Evolutionary conservation across 2,113 vertebrate genomes (phyloP).

Genomic region (Ammodytes dubius): DNA sequence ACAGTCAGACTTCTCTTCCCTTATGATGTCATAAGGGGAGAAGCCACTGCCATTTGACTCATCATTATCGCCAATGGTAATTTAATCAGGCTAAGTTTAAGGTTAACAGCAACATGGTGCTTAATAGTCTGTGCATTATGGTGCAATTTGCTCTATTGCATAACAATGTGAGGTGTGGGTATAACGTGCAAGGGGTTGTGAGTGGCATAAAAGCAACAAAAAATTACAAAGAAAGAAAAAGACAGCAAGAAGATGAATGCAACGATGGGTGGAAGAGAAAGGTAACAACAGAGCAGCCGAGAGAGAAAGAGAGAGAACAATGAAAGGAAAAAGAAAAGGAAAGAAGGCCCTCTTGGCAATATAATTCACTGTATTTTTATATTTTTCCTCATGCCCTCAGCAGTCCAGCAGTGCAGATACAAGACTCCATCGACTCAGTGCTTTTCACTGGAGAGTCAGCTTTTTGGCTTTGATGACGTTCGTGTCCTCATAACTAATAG

Average conservation of each 20-base stretch:
- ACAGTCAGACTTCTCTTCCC: too few species aligned
- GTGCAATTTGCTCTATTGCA: too few species aligned
- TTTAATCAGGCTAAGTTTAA: too few species aligned
- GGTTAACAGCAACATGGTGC: too few species aligned
- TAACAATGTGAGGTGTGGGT: too few species aligned
- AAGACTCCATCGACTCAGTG: neutral
- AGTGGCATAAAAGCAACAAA: neutral
- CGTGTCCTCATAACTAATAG: neutral
- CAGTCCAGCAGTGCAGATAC: conserved; percentile 1
- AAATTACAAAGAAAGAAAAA: neutral
- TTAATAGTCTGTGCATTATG: too few species aligned
- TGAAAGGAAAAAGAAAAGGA: neutral
- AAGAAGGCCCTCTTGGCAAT: neutral
- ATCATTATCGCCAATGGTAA: too few species aligned
- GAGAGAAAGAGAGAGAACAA: neutral
- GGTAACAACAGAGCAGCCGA: neutral
- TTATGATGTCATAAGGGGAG: too few species aligned
- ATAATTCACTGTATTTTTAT: neutral
- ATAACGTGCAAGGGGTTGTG: neutral
- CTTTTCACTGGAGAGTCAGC: neutral
- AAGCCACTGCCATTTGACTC: too few species aligned
- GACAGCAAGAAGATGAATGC: neutral
- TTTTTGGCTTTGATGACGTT: conserved; percentile 11
- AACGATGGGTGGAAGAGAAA: neutral
- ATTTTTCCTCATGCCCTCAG: neutral